Conservation (phyloP, 2,888 invertebrate species). For the Griposia aprilina region DNA sequence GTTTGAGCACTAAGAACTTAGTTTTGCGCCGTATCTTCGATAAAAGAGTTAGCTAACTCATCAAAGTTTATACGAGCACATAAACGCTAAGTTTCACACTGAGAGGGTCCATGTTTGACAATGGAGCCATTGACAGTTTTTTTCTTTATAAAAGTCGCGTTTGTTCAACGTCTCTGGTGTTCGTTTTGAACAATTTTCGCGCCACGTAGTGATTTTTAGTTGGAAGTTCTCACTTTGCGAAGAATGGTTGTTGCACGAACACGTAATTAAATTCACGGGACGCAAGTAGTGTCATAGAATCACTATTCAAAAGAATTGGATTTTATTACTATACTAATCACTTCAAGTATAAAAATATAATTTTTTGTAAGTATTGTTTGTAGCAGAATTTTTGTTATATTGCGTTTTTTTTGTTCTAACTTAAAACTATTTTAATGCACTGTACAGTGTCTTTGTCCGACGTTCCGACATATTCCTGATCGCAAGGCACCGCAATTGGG, state of each 20-base stretch:
- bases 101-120: not conserved
- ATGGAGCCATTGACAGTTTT: not conserved
- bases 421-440: not conserved
- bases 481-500: not conserved
- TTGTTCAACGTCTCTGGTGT: not conserved
- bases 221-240: not conserved
- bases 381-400: no score
- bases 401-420: no score
- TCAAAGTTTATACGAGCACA: not conserved
- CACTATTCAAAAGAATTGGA: not conserved
- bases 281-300: conserved; percentile 14
- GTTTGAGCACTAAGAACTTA: no score
- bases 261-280: not conserved
- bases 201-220: not conserved
- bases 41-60: not conserved
- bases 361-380: not conserved
- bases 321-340: not conserved
- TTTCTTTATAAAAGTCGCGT: not conserved
- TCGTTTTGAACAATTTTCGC: not conserved
- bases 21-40: not conserved
- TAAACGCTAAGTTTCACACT: not conserved
- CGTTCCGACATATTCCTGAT: not conserved
- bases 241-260: no score
- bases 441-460: not conserved
- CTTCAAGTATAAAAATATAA: conserved; percentile 23